Evolutionary conservation across 2,113 vertebrate genomes (phyloP), one percentile per base, ranked within the genome.

Genomic region (Nibea albiflora): DNA sequence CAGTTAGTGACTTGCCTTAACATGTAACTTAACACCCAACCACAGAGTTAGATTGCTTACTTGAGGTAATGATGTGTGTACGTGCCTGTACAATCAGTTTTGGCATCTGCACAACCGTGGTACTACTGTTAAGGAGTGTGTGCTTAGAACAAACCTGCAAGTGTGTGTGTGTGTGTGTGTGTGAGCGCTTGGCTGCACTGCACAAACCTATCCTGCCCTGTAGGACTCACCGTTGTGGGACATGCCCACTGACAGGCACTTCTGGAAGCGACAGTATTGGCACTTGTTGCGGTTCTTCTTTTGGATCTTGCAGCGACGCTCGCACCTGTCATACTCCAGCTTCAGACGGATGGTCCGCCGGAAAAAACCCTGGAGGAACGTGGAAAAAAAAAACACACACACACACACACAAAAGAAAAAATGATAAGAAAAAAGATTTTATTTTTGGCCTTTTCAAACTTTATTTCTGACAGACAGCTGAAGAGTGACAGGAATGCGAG

Each of bases 201-300:
- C 16, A 6, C 35, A 26, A 22, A 54, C 53, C 3, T 24, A 62
- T 26, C 24, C 22, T 4, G n/a, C 24, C 20, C 47, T n/a, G 63
- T 22, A 28, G 46, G 5, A 92, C 97, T 96, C 94, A 99, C 98
- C 98, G 4, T 99, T 99, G 96, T 99, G 98, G 88, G 98, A 99
- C 98, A 99, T 99, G 93, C 98, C 98, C 66, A 97, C 98, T 0
- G 96, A 96, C 83, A 99, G 97, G 98, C 98, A 99, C 97, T 99
- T 99, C 91, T 98, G 97, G 89, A 99, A 99, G 67, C 98, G 97
- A 87, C 98, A 99, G 90, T 97, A 98, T 89, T 99, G 98, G 96
- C 98, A 99, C 94, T 99, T 99, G 70, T 99, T 99, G n/a, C 98
- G 96, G 49, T 98, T 99, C 93, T 98, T 99, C 86, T 99, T 99